phyloP scores from a whole-genome alignment of 2,888 invertebrate species.

The Drepanosiphum platanoidis region DNA sequence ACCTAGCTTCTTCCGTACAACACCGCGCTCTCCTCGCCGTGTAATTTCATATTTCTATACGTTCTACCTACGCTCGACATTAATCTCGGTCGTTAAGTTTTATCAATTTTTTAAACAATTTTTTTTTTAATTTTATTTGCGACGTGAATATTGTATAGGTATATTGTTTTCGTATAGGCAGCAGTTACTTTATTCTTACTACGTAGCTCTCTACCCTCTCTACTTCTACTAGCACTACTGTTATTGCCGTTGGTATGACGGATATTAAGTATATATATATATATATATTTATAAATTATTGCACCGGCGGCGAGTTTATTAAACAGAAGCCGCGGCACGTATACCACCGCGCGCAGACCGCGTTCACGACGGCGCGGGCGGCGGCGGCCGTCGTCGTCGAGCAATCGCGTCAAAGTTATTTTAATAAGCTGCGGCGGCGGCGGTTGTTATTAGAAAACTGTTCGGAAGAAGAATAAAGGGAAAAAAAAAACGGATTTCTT shows the following conservation, averaged over 20 bases:
- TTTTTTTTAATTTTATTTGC: neutral
- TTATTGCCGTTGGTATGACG: too few relatives aligned
- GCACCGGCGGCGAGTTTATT: neutral
- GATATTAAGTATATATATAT: too few relatives aligned
- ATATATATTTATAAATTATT: neutral
- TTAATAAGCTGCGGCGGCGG: neutral
- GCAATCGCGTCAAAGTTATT: constrained; percentile 10
- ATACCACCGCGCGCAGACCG: neutral
- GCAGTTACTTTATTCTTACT: too few relatives aligned
- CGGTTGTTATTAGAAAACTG: neutral
- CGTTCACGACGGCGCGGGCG: too few relatives aligned
- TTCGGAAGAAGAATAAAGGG: neutral
- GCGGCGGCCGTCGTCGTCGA: too few relatives aligned
- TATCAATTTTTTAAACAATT: neutral
- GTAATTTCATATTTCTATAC: too few relatives aligned
- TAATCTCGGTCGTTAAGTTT: too few relatives aligned
- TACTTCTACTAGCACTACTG: too few relatives aligned
- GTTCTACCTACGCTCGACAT: too few relatives aligned
- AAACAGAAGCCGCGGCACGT: constrained; percentile 26
- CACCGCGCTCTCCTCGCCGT: too few relatives aligned
- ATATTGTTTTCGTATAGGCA: neutral
- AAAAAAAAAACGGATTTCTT: constrained; percentile 1
- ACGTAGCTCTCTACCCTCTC: too few relatives aligned
- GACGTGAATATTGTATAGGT: neutral
- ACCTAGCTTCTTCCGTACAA: too few relatives aligned